Evolutionary conservation across 2,888 invertebrate genomes (phyloP).

Genomic region (Cynaeus angustus): DNA sequence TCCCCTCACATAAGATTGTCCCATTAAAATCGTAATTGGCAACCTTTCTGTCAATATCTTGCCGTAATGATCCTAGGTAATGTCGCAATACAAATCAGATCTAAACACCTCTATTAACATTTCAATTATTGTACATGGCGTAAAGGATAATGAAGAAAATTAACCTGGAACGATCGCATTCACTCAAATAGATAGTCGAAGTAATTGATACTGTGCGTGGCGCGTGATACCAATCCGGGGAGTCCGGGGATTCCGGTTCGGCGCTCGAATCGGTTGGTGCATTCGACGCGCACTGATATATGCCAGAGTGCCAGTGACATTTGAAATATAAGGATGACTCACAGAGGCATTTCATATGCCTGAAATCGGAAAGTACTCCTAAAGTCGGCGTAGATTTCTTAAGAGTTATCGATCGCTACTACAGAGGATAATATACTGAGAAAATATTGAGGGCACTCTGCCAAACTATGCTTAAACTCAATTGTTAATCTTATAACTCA

Average conservation of each 20-base stretch:
- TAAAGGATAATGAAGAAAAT: constrained; percentile 54
- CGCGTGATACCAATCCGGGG: constrained; percentile 11
- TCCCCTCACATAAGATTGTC: neutral
- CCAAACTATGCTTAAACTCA: neutral
- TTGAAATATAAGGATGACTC: constrained; percentile 66
- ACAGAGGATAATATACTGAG: no score
- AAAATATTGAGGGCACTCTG: neutral
- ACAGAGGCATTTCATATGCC: constrained; percentile 42
- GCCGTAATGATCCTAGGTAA: constrained; percentile 24
- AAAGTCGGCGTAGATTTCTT: constrained; percentile 46
- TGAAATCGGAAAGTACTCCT: constrained; percentile 27
- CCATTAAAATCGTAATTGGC: constrained; percentile 14
- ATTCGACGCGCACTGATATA: constrained; percentile 62
- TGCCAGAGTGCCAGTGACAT: constrained; percentile 63
- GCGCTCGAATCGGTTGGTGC: constrained; percentile 47
- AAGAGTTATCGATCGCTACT: constrained; percentile 30
- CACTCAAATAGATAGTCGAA: constrained; percentile 47
- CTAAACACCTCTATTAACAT: constrained; percentile 52
- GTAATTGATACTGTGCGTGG: constrained; percentile 52
- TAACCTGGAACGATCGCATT: constrained; percentile 53
- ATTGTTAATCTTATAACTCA: constrained; percentile 52
- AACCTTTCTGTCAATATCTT: constrained; percentile 30
- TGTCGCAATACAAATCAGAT: constrained; percentile 34
- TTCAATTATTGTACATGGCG: constrained; percentile 52
- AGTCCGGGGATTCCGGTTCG: constrained; percentile 50